Evolutionary conservation across 2,888 invertebrate genomes (phyloP).

Genomic region (Lumbricus terrestris): DNA sequence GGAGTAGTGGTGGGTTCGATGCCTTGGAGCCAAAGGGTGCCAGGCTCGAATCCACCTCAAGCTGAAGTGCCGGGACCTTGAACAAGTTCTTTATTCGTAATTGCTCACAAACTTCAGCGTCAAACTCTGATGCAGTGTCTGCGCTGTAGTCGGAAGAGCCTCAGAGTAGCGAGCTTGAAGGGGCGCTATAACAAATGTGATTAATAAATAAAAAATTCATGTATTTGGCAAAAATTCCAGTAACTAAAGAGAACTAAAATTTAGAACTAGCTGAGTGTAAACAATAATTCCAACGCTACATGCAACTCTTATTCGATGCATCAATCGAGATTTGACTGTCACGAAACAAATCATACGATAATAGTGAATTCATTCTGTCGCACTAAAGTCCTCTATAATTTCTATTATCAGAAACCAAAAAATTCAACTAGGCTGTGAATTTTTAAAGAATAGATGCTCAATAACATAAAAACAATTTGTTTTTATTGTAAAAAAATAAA

Average conservation of each 20-base stretch:
- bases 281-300: neutral
- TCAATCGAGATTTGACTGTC: neutral
- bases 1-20: too few relatives aligned
- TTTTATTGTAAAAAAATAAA: conserved; percentile 14
- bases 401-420: neutral
- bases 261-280: neutral
- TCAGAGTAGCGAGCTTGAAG: too few relatives aligned
- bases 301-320: neutral
- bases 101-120: too few relatives aligned
- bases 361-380: neutral
- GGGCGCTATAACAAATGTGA: too few relatives aligned
- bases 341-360: neutral
- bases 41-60: too few relatives aligned
- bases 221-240: neutral
- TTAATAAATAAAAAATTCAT: too few relatives aligned
- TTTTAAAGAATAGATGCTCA: neutral
- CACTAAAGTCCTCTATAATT: neutral
- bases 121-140: too few relatives aligned
- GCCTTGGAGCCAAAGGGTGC: too few relatives aligned
- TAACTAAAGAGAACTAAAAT: neutral
- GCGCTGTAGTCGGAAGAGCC: too few relatives aligned
- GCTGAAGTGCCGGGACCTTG: too few relatives aligned
- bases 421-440: neutral
- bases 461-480: conserved; percentile 10
- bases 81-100: too few relatives aligned